Evolutionary conservation across 2,888 invertebrate genomes (phyloP), one percentile per base, ranked within the genome.

Genomic region (Strigamia transsilvanica): DNA sequence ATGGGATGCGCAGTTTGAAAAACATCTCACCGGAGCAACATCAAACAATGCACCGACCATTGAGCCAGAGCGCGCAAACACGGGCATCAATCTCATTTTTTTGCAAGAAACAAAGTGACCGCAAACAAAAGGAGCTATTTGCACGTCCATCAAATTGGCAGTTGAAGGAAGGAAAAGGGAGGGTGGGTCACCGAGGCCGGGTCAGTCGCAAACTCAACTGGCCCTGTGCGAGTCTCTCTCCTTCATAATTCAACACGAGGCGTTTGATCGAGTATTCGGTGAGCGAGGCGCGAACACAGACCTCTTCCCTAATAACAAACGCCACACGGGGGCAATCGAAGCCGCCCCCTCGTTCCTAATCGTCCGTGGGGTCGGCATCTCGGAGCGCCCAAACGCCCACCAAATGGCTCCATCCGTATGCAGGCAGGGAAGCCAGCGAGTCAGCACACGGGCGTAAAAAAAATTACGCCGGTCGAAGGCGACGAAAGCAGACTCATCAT

Each of bases 291-390:
- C 73, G 32, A 73, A 73, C 73, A 73, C 27, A n/a, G 73, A n/a
- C 13, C 27, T 27, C 13, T 27, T 73, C 13, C 73, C 73, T 73
- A 73, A 73, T 73, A 73, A 73, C 27, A 73, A 73, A 73, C 56
- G 73, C 73, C 73, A 73, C 73, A 15, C 73, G 73, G 73, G 73
- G 73, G 73, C 73, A 73, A 73, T 73, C 73, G 73, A 73, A 73
- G 0, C 73, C 27, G 32, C 73, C 73, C 73, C 73, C 27, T 73
- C 32, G 32, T 12, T 66, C 73, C 73, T 73, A 73, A 73, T 73
- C 73, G 73, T 73, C 73, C 32, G 73, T 73, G 12, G 73, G 73
- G 73, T 73, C 73, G 73, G 61, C 21, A 18, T 66, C 73, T 9
- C 13, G 73, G 27, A 27, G 27, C 27, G 10, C 4, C 27, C 56